Percentiles rank a stretch among this genome's conserved stretches.
Evolutionary conservation across 2,113 vertebrate species (phyloP).

Genomic region (Egretta garzetta): DNA sequence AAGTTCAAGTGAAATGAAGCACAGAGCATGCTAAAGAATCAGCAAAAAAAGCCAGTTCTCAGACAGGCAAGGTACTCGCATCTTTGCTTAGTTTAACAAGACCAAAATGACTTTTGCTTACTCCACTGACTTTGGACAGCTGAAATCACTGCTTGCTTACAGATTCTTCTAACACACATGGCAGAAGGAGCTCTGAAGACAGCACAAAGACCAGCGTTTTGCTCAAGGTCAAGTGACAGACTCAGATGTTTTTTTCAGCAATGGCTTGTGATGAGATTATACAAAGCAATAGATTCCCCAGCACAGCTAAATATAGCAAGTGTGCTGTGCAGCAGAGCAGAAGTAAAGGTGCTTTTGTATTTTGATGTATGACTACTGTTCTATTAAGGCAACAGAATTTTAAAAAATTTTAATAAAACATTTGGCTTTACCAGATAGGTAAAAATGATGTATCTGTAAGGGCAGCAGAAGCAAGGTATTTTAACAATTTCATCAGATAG

Average conservation of each 20-base stretch:
- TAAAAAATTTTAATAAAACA: background rate
- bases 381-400: background rate
- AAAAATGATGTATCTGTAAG: background rate
- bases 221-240: background rate
- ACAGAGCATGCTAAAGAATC: background rate
- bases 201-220: background rate
- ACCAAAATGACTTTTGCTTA: background rate
- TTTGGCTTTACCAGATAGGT: background rate
- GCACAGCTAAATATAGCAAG: background rate
- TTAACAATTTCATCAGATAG: background rate
- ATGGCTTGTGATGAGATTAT: background rate
- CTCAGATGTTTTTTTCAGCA: background rate
- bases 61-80: background rate
- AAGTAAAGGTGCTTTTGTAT: slow-evolving; percentile 19
- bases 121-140: background rate
- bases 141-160: background rate
- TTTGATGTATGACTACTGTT: background rate
- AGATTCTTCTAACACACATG: background rate
- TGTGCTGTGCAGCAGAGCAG: background rate
- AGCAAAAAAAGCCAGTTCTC: background rate
- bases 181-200: background rate
- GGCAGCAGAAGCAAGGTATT: background rate
- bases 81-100: background rate
- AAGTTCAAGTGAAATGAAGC: background rate
- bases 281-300: background rate